phyloP scores from a whole-genome alignment of 2,113 vertebrate genomes.

The Delphinus delphis region DNA sequence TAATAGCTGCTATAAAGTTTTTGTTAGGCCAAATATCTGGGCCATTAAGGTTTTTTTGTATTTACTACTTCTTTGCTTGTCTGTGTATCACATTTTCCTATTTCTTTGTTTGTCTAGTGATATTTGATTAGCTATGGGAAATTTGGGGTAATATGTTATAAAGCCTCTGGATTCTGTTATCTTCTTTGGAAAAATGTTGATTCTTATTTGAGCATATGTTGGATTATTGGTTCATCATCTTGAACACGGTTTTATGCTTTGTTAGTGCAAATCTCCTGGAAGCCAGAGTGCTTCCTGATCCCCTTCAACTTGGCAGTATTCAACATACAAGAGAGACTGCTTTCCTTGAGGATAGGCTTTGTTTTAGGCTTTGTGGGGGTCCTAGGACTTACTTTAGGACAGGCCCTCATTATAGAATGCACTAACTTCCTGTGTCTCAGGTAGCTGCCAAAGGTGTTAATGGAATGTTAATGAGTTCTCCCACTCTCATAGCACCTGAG shows the following conservation, averaged over 20 bases:
- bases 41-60: background rate
- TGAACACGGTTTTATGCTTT: background rate
- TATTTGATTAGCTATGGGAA: background rate
- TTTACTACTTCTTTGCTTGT: background rate
- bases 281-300: background rate
- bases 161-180: background rate
- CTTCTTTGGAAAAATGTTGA: background rate
- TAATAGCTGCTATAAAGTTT: background rate
- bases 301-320: background rate
- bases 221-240: background rate
- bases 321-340: background rate
- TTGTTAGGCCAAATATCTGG: background rate
- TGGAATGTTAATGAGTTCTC: background rate
- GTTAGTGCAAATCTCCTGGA: background rate
- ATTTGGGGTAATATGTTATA: background rate
- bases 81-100: background rate
- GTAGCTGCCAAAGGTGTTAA: background rate
- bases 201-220: background rate
- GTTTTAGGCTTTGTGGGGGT: background rate
- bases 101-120: background rate
- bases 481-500: background rate
- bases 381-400: background rate
- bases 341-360: background rate
- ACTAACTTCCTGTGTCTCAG: background rate
- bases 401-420: background rate